phyloP scores from a whole-genome alignment of 2,888 invertebrate genomes.

The Acheta domesticus region DNA sequence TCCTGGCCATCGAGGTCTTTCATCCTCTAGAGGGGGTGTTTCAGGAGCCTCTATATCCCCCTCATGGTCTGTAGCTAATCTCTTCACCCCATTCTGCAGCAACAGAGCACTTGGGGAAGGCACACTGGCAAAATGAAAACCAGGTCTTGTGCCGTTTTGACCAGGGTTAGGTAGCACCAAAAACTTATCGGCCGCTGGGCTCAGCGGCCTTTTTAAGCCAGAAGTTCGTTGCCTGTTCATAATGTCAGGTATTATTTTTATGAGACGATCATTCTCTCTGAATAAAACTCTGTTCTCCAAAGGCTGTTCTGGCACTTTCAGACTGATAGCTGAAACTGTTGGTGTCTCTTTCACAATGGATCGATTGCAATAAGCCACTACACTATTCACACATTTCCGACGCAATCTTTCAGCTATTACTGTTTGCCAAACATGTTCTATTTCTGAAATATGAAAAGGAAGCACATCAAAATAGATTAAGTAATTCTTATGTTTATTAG shows the following conservation, averaged over 20 bases:
- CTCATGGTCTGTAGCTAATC: not conserved
- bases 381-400: constrained; percentile 39
- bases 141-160: constrained; percentile 34
- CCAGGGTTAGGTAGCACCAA: constrained; percentile 30
- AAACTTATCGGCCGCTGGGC: constrained; percentile 32
- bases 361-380: constrained; percentile 39
- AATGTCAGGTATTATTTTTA: not conserved
- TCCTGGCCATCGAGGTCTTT: constrained; percentile 45
- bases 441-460: constrained; percentile 49
- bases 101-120: constrained; percentile 20
- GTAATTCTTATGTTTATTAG: no score
- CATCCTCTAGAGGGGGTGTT: constrained; percentile 33
- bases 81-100: constrained; percentile 33
- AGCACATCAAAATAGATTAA: no score
- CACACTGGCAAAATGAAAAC: constrained; percentile 27
- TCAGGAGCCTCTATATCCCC: constrained; percentile 25
- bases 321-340: not conserved
- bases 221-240: not conserved
- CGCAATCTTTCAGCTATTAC: constrained; percentile 58
- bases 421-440: constrained; percentile 62
- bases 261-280: constrained; percentile 3
- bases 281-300: not conserved
- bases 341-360: not conserved
- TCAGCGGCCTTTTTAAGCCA: constrained; percentile 32
- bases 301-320: constrained; percentile 1